These are phyloP conservation scores for Scaptomyza montana DNA, from an alignment of 1,140 invertebrate species.

Conservation along the genomic window DNA sequence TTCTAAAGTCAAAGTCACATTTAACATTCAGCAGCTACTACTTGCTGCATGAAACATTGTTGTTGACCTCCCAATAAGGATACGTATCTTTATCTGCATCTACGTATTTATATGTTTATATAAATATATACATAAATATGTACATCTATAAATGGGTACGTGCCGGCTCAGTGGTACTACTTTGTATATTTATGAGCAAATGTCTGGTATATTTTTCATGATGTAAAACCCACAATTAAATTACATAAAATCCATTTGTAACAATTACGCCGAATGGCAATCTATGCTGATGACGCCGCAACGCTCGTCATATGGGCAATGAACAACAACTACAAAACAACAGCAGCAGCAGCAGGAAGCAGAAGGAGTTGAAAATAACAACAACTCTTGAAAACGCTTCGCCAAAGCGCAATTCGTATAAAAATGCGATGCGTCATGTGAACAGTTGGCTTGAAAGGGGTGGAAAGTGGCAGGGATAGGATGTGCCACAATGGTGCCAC, in stretches of 20 bases:
- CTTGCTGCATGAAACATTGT: constrained; percentile 15
- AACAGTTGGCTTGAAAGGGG: constrained; percentile 61
- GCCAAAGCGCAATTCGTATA: constrained; percentile 65
- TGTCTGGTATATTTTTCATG: constrained; percentile 77
- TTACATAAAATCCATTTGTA: constrained; percentile 81
- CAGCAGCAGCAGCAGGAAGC: constrained; percentile 19
- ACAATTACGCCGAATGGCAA: constrained; percentile 80
- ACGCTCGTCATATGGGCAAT: constrained; percentile 58
- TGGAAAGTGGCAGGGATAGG: constrained; percentile 14
- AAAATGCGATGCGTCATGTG: constrained; percentile 80
- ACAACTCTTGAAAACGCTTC: constrained; percentile 19
- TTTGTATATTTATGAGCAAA: constrained; percentile 54
- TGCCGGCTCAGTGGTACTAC: constrained; percentile 12
- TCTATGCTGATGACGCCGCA: constrained; percentile 79
- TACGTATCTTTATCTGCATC: neutral
- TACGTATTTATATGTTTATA: neutral
- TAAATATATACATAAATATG: neutral
- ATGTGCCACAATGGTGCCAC: constrained; percentile 65
- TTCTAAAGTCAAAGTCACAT: neutral
- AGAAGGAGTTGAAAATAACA: constrained; percentile 6
- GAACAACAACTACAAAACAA: neutral
- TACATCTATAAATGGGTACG: constrained; percentile 1
- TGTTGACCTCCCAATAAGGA: constrained; percentile 43
- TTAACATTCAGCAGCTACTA: constrained; percentile 24
- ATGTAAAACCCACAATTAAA: constrained; percentile 80